Evolutionary conservation across 2,888 invertebrate genomes (phyloP).

Genomic region (Muschampia plurimacula): DNA sequence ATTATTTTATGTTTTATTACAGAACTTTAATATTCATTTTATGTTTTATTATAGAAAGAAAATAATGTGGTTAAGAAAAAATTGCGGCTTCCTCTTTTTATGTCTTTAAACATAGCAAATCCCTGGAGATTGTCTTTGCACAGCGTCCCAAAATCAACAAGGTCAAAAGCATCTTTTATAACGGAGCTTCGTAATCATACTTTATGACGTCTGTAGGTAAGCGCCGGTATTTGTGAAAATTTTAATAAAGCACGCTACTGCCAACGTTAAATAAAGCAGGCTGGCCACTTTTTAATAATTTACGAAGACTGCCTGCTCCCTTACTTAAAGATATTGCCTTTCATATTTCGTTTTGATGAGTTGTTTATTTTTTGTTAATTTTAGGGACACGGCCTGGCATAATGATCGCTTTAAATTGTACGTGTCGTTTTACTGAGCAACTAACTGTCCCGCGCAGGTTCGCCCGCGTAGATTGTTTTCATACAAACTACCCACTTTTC

Average conservation of each 20-base stretch:
- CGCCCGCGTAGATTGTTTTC: too few species aligned
- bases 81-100: background rate
- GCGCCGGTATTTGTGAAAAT: constrained; percentile 28
- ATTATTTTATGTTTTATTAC: background rate
- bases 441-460: too few species aligned
- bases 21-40: background rate
- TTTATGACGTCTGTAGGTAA: constrained; percentile 24
- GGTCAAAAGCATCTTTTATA: constrained; percentile 9
- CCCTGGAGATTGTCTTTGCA: constrained; percentile 7
- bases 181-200: constrained; percentile 15
- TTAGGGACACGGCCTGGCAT: background rate
- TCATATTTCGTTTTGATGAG: constrained; percentile 18
- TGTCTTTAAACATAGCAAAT: background rate
- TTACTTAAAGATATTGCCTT: constrained; percentile 16
- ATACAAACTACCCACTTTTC: too few species aligned
- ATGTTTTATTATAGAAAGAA: background rate
- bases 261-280: constrained; percentile 19
- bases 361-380: constrained; percentile 1
- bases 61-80: background rate
- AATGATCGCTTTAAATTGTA: background rate
- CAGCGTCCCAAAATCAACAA: constrained; percentile 16
- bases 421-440: background rate
- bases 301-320: constrained; percentile 14
- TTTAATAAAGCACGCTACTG: constrained; percentile 24
- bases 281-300: constrained; percentile 23